A percentile compares a stretch with the other conserved stretches of the same genome.
Conservation (phyloP, 1,140 invertebrate species). For the Phenacoccus solenopsis region DNA sequence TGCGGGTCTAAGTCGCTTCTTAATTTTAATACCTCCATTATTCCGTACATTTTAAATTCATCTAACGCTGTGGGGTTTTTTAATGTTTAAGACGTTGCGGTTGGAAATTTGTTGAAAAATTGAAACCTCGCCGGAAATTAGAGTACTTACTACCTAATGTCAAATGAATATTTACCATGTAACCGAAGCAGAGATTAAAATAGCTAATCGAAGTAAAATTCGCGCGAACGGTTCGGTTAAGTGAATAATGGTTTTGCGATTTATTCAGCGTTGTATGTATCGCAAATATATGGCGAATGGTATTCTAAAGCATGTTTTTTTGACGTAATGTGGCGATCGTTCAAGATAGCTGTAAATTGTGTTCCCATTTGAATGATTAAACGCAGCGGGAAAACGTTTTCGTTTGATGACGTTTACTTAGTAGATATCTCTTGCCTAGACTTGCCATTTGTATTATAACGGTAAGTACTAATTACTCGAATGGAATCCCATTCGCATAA, state of each 20-base stretch:
- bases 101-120: no score
- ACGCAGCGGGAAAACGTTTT: background rate
- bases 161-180: conserved; percentile 3
- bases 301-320: background rate
- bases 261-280: background rate
- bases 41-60: background rate
- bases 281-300: background rate
- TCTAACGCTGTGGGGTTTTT: background rate
- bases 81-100: background rate
- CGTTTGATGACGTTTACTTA: background rate
- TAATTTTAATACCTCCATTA: background rate
- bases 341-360: background rate
- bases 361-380: background rate
- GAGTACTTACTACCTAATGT: no score
- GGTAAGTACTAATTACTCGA: background rate
- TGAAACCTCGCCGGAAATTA: no score
- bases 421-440: background rate
- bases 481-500: background rate
- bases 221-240: background rate
- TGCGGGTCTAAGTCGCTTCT: background rate
- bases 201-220: background rate
- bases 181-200: background rate
- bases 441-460: background rate
- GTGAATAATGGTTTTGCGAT: background rate
- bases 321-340: background rate